These are phyloP conservation scores for Zapornia atra DNA, from an alignment of 2,113 vertebrate genomes.

Conservation along the genomic window DNA sequence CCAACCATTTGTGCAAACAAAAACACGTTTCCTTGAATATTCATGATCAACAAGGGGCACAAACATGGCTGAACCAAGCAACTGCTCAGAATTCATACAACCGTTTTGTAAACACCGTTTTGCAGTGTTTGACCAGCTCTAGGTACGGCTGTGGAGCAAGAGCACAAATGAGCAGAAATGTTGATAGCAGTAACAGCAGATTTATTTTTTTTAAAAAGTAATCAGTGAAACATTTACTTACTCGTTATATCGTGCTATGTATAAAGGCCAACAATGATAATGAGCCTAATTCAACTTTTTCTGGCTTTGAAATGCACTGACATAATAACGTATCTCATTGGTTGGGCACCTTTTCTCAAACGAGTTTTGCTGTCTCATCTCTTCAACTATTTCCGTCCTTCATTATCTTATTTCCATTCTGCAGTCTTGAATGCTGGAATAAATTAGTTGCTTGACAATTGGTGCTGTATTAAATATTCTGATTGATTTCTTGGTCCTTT, in stretches of 20 bases:
- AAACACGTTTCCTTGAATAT: conserved; percentile 57
- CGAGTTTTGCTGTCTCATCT: neutral
- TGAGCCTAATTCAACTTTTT: neutral
- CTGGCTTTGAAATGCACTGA: neutral
- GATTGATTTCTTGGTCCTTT: neutral
- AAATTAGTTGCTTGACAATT: neutral
- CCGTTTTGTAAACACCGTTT: neutral
- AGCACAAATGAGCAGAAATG: neutral
- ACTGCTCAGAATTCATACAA: conserved; percentile 36
- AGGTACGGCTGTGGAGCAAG: conserved; percentile 9
- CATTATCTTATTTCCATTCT: neutral
- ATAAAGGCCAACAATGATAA: neutral
- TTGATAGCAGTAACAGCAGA: neutral
- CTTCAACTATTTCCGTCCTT: neutral
- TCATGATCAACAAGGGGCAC: conserved; percentile 44
- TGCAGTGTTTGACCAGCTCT: conserved; percentile 8
- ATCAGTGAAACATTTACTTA: neutral
- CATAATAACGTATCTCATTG: neutral
- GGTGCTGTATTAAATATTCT: neutral
- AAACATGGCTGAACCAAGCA: conserved; percentile 30
- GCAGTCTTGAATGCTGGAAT: neutral
- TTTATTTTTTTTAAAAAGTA: neutral
- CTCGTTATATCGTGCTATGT: neutral
- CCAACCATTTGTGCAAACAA: conserved; percentile 45
- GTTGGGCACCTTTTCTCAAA: neutral